Evolutionary conservation across 1,140 invertebrate genomes (phyloP), one percentile per base, ranked within the genome.

Genomic region (Ephestia elutella): DNA sequence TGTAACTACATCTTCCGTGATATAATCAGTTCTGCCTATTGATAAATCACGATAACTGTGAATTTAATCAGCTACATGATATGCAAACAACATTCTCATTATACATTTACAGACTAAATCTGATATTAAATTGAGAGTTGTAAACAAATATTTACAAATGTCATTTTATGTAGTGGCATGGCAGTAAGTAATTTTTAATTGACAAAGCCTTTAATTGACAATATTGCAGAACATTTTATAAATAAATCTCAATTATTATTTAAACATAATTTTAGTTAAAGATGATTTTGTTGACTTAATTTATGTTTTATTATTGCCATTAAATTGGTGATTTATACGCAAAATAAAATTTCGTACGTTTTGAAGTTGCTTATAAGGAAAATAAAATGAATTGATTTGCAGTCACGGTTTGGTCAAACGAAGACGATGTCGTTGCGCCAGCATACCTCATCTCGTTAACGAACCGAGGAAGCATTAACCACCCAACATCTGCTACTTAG

Each of bases 101-200:
- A 44, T 63, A 35, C 13, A 65, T 70, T 60, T 54, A 71, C 54
- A n/a, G 9, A 57, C 51, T 53, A 66, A 73, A 77, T 74, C 70
- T 68, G 73, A 78, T 73, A 65, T 75, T 68, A 70, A 73, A 67
- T 69, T 73, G 71, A 66, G 73, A 78, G 62, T 70, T 55, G 54
- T 68, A 69, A 69, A 80, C 72, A 73, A 76, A 80, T 81, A 71
- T 63, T 62, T 68, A 74, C 70, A 65, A 76, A 71, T 68, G 59
- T 71, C 60, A 53, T 13, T 56, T 20, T 56, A 57, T 67, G 66
- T 68, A 32, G 59, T 50, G 19, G 60, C 66, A 71, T 71, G 21
- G 21, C 21, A 25, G 21, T 25, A 25, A 25, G 21, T 25, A 25
- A 25, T 25, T 25, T 25, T 25, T 25, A 25, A 25, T 25, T 25